Base-by-base conservation (phyloP, 2,888 invertebrate species). In the Dioctria rufipes region DNA sequence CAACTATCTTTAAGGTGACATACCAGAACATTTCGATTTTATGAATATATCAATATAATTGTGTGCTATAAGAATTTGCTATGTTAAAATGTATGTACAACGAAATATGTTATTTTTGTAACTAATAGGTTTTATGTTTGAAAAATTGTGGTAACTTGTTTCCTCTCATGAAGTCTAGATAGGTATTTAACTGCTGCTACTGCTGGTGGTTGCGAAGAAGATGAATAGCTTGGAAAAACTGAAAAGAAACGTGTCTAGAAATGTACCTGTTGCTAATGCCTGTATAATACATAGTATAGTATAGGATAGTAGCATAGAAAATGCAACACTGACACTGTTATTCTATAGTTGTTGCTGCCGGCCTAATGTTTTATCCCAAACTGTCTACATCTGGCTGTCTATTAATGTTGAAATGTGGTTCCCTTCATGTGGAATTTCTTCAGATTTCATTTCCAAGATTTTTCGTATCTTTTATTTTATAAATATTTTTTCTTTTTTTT, bases 371-470 rank as follows among this genome's bases (percentile, higher is more conserved):
- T 39, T 39, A 63, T 63, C 43, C 25, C 42, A 75, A 75, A 58
- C 40, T 58, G 43, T 42, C 73, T 60, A 43, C 37, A 60, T 42
- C 73, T 75, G 60, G n/a, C 73, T 60, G 73, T 75, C 73, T 60
- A 75, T 58, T 73, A 54, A 73, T 60, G 73, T 60, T 63, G 73
- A 73, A 73, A 54, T 75, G 73, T 54, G 60, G 73, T 40, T 58
- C 73, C 60, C 58, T 66, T 66, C 37, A 43, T 75, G 43, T 75
- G 73, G 43, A 75, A 60, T 75, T 58, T 9, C 73, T 75, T 60
- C 5, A 75, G 60, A 75, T 60, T 63, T 75, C 3, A 71, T 71
- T 71, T 71, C 51, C n/a, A 49, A 51, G 46, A 43, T 69, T 69
- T 25, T 25, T 25, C 25, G 25, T 25, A 25, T 25, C 25, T 25